These are phyloP conservation scores for Gymnorhina tibicen DNA, from an alignment of 2,113 vertebrate species.

Conservation along the genomic window DNA sequence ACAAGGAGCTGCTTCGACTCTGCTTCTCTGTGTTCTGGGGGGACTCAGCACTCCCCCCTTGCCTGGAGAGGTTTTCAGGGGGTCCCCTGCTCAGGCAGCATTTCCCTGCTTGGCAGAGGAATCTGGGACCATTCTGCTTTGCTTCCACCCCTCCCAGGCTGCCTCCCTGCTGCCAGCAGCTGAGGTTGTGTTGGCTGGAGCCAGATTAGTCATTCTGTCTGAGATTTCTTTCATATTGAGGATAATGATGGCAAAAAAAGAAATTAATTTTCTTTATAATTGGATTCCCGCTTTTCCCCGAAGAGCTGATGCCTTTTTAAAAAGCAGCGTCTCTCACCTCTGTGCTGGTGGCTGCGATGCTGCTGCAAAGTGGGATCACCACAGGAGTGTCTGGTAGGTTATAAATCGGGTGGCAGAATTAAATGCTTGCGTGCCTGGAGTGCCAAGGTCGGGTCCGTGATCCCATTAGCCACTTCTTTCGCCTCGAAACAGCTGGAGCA, in stretches of 20 bases:
- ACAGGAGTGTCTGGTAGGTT: background rate
- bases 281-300: background rate
- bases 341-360: background rate
- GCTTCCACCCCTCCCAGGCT: background rate
- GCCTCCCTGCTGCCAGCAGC: background rate
- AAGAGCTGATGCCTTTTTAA: background rate
- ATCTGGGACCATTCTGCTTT: fast-evolving
- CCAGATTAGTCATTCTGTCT: background rate
- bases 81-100: background rate
- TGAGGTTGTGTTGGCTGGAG: background rate
- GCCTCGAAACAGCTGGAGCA: constrained; percentile 4
- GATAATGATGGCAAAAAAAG: background rate
- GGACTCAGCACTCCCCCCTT: fast-evolving
- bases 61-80: fast-evolving
- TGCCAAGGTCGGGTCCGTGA: constrained; percentile 16
- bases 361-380: background rate
- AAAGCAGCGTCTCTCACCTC: background rate
- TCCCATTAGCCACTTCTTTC: background rate
- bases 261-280: constrained; percentile 38
- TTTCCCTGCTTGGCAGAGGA: background rate
- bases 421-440: constrained; percentile 12
- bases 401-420: constrained; percentile 35
- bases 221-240: constrained; percentile 2
- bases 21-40: background rate
- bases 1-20: background rate